Percentiles rank a stretch among this genome's conserved stretches.
phyloP scores from a whole-genome alignment of 2,888 invertebrate species.

The Epistrophella euchroma region DNA sequence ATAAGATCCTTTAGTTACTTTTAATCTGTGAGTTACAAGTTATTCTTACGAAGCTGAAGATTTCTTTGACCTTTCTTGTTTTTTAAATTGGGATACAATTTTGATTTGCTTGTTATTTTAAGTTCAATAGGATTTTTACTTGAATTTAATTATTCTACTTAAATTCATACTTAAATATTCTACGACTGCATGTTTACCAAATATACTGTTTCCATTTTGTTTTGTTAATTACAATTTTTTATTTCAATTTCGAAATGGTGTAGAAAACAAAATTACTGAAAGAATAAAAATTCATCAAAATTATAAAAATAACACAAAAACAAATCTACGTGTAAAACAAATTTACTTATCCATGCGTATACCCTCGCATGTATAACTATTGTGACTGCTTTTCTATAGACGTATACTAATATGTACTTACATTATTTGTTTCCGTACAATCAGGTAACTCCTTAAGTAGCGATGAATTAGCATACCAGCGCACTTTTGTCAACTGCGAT shows the following conservation, averaged over 20 bases:
- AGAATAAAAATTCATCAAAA: background rate
- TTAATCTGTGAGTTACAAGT: too few relatives aligned
- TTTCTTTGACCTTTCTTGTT: too few relatives aligned
- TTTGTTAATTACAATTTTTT: background rate
- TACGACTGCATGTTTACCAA: background rate
- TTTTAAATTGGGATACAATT: too few relatives aligned
- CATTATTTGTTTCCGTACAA: constrained; percentile 85
- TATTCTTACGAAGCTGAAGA: too few relatives aligned
- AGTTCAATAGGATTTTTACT: too few relatives aligned
- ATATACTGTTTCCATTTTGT: background rate
- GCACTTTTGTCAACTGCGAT: constrained; percentile 88
- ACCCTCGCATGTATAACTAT: background rate
- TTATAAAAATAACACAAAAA: background rate
- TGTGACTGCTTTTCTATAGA: background rate
- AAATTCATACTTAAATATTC: background rate
- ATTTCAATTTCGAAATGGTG: background rate
- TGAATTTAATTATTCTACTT: background rate
- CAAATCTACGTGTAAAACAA: background rate
- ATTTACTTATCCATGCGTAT: background rate
- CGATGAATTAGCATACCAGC: constrained; percentile 94
- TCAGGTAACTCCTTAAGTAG: constrained; percentile 93
- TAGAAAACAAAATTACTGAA: background rate
- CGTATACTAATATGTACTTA: constrained; percentile 74
- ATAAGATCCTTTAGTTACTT: too few relatives aligned
- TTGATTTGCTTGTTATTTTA: too few relatives aligned